phyloP scores from a whole-genome alignment of 2,888 invertebrate species.

The Eupithecia insigniata region DNA sequence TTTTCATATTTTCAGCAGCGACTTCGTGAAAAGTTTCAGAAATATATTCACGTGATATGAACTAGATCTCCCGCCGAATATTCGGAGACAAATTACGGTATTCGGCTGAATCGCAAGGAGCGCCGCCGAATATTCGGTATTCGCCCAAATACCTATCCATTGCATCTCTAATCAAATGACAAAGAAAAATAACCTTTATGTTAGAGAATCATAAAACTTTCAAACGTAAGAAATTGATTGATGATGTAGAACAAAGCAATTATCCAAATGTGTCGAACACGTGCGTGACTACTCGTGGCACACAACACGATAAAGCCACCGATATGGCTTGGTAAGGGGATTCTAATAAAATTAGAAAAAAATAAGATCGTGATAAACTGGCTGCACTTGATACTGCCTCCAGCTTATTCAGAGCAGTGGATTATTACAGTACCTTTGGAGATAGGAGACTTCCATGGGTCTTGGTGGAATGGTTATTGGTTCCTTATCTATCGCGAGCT shows the following conservation, averaged over 20 bases:
- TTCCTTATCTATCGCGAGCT: conserved; percentile 38
- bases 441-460: conserved; percentile 1
- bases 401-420: conserved; percentile 27
- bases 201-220: conserved; percentile 27
- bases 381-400: conserved; percentile 26
- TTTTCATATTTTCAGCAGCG: too few relatives aligned
- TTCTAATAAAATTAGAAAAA: not conserved
- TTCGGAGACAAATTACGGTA: too few relatives aligned
- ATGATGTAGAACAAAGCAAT: conserved; percentile 40
- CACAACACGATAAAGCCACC: conserved; percentile 9
- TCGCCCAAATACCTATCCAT: too few relatives aligned
- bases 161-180: not conserved
- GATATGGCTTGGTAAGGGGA: conserved; percentile 19
- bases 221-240: conserved; percentile 29
- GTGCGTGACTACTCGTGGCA: conserved; percentile 34
- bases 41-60: too few relatives aligned
- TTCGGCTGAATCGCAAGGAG: too few relatives aligned
- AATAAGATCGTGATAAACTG: conserved; percentile 13
- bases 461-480: conserved; percentile 19
- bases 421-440: not conserved
- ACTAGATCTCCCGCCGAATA: too few relatives aligned
- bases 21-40: too few relatives aligned
- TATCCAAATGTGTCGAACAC: conserved; percentile 33
- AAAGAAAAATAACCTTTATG: conserved; percentile 8
- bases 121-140: too few relatives aligned